Conservation (phyloP, 2,797 vertebrate species). For the Syngnathus acus region DNA sequence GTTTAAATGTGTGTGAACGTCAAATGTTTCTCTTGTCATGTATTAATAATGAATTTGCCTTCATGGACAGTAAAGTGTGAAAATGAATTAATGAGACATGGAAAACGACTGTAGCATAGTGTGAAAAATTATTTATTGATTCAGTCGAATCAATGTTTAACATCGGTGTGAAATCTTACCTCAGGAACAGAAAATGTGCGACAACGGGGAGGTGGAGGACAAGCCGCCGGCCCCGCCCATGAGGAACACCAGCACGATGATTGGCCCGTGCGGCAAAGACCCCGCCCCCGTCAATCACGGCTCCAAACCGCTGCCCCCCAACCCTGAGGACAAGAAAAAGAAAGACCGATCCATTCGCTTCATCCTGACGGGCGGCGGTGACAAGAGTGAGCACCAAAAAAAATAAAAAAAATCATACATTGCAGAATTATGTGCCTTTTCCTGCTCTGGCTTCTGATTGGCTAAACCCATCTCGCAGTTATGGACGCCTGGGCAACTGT, state of each 20-base stretch:
- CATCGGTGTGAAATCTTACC: too few relatives aligned
- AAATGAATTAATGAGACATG: not conserved
- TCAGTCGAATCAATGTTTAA: too few relatives aligned
- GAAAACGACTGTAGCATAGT: not conserved
- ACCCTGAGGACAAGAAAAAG: constrained; percentile 94
- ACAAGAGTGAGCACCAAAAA: constrained; percentile 76
- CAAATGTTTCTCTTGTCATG: not conserved
- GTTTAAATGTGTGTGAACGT: not conserved
- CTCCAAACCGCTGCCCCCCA: constrained; percentile 91
- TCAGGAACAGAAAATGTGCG: constrained; percentile 78
- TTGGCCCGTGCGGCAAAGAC: constrained; percentile 84
- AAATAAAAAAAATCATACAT: too few relatives aligned
- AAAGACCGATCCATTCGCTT: constrained; percentile 86
- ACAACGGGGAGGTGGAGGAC: constrained; percentile 90
- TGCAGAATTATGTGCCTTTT: not conserved
- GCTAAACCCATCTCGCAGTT: not conserved
- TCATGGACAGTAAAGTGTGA: too few relatives aligned
- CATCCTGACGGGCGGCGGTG: constrained; percentile 83
- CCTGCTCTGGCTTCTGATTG: too few relatives aligned
- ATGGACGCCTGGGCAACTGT: not conserved
- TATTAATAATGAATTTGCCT: too few relatives aligned
- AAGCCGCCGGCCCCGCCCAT: constrained; percentile 94
- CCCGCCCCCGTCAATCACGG: constrained; percentile 79
- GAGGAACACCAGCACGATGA: constrained; percentile 96
- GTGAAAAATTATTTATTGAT: not conserved